Evolutionary conservation across 2,797 vertebrate species (phyloP).

Genomic region (Decapterus maruadsi): DNA sequence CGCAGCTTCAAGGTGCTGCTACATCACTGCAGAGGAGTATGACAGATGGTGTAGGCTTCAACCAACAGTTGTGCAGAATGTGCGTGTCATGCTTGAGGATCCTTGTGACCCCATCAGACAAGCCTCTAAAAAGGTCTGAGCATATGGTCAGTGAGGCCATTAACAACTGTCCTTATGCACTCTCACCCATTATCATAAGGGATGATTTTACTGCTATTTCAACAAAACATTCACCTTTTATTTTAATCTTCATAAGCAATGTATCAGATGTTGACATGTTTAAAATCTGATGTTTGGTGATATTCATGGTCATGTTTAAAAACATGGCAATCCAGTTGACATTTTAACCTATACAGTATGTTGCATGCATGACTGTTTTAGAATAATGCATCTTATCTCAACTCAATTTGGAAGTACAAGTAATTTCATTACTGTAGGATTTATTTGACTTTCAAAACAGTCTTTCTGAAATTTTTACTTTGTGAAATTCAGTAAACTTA

Average conservation of each 20-base stretch:
- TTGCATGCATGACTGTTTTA: too few relatives aligned
- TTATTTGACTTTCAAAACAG: too few relatives aligned
- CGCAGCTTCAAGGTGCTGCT: slow-evolving; percentile 24
- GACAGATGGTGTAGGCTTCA: slow-evolving; percentile 56
- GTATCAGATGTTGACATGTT: too few relatives aligned
- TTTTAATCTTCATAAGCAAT: not conserved
- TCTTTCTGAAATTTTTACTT: too few relatives aligned
- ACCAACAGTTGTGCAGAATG: slow-evolving; percentile 48
- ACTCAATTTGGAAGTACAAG: too few relatives aligned
- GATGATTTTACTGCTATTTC: slow-evolving; percentile 23
- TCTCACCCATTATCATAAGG: slow-evolving; percentile 10
- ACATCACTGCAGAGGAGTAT: slow-evolving; percentile 28
- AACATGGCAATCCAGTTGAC: too few relatives aligned
- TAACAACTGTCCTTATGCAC: slow-evolving; percentile 1
- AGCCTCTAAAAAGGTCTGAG: slow-evolving; percentile 42
- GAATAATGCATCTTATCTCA: too few relatives aligned
- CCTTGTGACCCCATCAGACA: slow-evolving; percentile 35
- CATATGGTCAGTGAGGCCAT: slow-evolving; percentile 45
- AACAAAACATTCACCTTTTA: not conserved
- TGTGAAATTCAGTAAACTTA: too few relatives aligned
- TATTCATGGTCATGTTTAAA: too few relatives aligned
- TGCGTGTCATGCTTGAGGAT: slow-evolving; percentile 37
- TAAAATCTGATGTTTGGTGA: too few relatives aligned
- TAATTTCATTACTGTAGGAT: too few relatives aligned
- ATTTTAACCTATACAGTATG: too few relatives aligned